These are phyloP conservation scores for Balaenoptera acutorostrata DNA, from an alignment of 2,113 vertebrate species.

Conservation along the genomic window DNA sequence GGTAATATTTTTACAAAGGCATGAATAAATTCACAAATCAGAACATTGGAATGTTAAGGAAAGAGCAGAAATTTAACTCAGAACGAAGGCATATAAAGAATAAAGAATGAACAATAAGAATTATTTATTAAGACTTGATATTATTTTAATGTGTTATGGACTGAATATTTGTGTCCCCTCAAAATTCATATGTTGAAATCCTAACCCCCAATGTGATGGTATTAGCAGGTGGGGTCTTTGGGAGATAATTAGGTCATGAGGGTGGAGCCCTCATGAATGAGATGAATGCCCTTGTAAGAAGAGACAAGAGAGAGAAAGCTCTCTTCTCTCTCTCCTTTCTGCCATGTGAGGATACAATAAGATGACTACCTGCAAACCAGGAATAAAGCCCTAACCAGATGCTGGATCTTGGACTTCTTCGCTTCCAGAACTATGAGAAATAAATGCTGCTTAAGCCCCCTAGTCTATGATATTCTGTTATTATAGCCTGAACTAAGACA, in stretches of 20 bases:
- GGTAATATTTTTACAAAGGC: background rate
- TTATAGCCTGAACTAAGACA: background rate
- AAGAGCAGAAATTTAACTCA: background rate
- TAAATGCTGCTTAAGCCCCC: background rate
- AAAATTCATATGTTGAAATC: background rate
- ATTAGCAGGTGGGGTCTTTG: background rate
- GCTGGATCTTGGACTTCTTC: background rate
- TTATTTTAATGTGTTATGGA: background rate
- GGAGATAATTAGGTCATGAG: background rate
- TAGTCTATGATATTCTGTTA: background rate
- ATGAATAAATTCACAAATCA: background rate
- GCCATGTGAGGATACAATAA: background rate
- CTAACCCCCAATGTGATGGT: background rate
- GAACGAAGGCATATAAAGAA: background rate
- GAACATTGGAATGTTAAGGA: background rate
- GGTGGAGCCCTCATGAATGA: background rate
- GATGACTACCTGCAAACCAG: background rate
- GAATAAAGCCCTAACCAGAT: background rate
- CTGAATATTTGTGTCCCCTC: background rate
- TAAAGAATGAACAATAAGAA: background rate
- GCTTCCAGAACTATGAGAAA: background rate
- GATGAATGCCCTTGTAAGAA: background rate
- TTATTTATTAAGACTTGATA: background rate
- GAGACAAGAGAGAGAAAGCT: background rate
- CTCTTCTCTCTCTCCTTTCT: background rate